Evolutionary conservation across 2,797 vertebrate species (phyloP), one percentile per base, ranked within the genome.

Genomic region (Leptodactylus fallax): DNA sequence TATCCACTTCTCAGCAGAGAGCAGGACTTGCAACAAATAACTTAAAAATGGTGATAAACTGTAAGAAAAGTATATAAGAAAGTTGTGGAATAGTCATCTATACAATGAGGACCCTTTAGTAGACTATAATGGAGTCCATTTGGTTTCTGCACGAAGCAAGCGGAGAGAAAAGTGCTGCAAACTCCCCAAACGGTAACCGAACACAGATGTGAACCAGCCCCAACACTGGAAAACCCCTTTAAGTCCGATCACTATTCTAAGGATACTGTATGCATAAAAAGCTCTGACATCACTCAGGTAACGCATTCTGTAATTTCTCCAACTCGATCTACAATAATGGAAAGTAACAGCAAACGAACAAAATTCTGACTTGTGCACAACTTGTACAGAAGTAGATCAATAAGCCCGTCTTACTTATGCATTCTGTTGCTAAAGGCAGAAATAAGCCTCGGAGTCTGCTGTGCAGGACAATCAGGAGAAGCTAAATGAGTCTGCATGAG

Each of bases 391-490:
- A 77, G n/a, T 11, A 53, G 49, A 76, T 76, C 72, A 76, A 77
- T 77, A 51, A 77, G 23, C 49, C 21, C 3, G 45, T 11, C 45
- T 53, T 71, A 71, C 27, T 71, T 77, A 77, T 77, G n/a, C 21
- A 77, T 77, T 53, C 74, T 14, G 74, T 53, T 77, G 74, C 74
- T 49, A 13, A 45, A 47, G 58, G 79, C 56, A 60, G 25, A 65
- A 60, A 47, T 60, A 13, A 65, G 17, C 36, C 56, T 77, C 21
- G 1, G 56, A 21, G 27, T 58, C 55, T 11, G 53, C 53, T 58
- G 36, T 80, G 53, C 78, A 17, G 27, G 56, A 80, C 53, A 80
- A 56, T 77, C 47, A 53, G 47, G 74, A 23, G 74, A n/a, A 51
- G 11, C 49, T 23, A 77, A 77, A 77, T 25, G 49, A 77, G 74